Evolutionary conservation across 2,113 vertebrate species (phyloP), one percentile per base, ranked within the genome.

Genomic region (Labeo catla): DNA sequence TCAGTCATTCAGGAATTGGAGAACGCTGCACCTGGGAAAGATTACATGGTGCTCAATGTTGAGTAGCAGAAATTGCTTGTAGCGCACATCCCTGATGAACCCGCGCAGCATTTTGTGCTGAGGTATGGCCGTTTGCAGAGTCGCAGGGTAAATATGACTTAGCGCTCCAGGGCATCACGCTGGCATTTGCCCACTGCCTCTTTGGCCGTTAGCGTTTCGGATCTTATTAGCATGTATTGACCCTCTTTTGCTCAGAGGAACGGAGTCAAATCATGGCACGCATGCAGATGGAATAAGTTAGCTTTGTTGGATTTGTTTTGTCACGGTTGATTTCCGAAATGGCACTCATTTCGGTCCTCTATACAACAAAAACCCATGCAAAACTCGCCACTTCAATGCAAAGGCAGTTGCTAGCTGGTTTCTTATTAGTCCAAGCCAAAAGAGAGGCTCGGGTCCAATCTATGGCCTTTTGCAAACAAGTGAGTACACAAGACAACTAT

Each of bases 191-290:
- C 52, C 36, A 81, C 65, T 11, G 76, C 57, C 34, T 54, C 21
- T 70, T 54, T 86, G 47, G 39, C 84, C 61, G n/a, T 81, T 81
- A 86, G 76, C 81, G 8, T 72, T 59, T 66, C 63, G 2, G 21
- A n/a, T 63, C 74, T 49, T 34, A 88, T 88, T 88, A 88, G 83
- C 87, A 88, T 85, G 39, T 82, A 88, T 82, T 77, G 83, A 88
- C 73, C 39, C 23, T 68, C 49, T 72, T 43, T 59, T 21, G 23
- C 84, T 57, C 63, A 39, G 36, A 57, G 79, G 77, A 76, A 77
- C 28, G 34, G 47, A 57, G n/a, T 68, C 36, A 19, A 81, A 28
- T 34, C 16, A 49, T 8, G 19, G 39, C 76, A 45, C 76, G 77
- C 59, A 82, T 82, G n/a, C 87, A 85, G 61, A 81, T 88, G 39